A percentile compares a stretch with the other conserved stretches of the same genome.
These are phyloP conservation scores for Vimba vimba DNA, from an alignment of 2,113 vertebrate species.

Conservation along the genomic window DNA sequence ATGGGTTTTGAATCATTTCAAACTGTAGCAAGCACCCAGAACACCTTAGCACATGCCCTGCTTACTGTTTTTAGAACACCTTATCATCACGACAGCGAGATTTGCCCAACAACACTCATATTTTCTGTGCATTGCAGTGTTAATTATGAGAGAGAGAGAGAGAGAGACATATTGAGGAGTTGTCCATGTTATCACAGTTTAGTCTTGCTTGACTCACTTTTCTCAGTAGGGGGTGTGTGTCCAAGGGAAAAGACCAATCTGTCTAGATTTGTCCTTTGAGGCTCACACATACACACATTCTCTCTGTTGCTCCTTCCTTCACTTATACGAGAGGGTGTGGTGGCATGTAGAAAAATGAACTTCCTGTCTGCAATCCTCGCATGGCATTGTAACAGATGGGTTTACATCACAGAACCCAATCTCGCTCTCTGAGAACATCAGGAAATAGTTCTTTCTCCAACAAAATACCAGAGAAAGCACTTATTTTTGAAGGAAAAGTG, in stretches of 20 bases:
- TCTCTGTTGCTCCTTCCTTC: conserved; percentile 15
- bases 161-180: neutral
- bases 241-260: conserved; percentile 37
- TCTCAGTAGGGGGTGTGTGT: conserved; percentile 38
- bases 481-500: conserved; percentile 24
- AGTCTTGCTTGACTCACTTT: conserved; percentile 13
- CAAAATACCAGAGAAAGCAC: neutral
- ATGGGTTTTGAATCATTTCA: too few relatives aligned
- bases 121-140: neutral
- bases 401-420: conserved; percentile 42
- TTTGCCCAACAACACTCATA: neutral
- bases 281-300: conserved; percentile 8
- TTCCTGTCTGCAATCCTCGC: conserved; percentile 11
- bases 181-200: conserved; percentile 28
- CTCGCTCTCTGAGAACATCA: conserved; percentile 37
- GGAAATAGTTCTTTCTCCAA: conserved; percentile 33
- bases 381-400: conserved; percentile 49
- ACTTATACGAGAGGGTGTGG: neutral
- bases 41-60: neutral
- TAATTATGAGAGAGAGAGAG: neutral
- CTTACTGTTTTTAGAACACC: neutral
- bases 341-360: conserved; percentile 11
- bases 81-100: neutral
- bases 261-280: conserved; percentile 35
- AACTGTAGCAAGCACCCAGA: neutral